Conservation (phyloP, 2,797 vertebrate genomes). For the Anomalospiza imberbis region DNA sequence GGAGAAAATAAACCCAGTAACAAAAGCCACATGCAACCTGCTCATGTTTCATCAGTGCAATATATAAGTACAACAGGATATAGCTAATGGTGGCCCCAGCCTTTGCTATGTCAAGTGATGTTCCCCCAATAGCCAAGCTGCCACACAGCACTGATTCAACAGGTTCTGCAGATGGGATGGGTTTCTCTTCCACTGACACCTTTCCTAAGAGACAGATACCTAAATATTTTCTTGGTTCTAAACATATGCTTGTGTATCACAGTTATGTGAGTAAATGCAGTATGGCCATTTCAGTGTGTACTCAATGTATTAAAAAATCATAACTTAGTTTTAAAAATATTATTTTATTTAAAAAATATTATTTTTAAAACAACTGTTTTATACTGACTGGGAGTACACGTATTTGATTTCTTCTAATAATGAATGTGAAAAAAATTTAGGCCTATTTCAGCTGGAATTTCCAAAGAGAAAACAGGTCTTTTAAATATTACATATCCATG, state of each 20-base stretch:
- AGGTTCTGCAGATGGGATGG: constrained; percentile 67
- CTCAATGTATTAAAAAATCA: background rate
- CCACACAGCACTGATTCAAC: constrained; percentile 70
- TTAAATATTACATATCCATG: background rate
- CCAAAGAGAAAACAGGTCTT: background rate
- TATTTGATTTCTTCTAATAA: background rate
- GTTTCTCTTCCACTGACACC: constrained; percentile 67
- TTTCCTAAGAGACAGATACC: constrained; percentile 66
- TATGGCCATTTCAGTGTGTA: background rate
- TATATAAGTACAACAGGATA: constrained; percentile 76
- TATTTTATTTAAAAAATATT: no score
- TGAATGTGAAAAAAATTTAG: background rate
- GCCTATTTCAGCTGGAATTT: background rate
- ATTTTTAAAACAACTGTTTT: background rate
- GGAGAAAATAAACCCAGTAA: background rate
- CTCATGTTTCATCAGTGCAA: constrained; percentile 71
- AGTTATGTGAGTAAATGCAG: background rate
- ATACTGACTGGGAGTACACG: background rate
- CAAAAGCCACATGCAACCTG: constrained; percentile 69
- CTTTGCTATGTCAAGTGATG: constrained; percentile 83
- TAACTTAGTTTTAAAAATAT: background rate
- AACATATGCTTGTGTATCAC: background rate
- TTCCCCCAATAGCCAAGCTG: constrained; percentile 76
- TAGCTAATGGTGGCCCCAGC: constrained; percentile 67
- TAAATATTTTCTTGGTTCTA: background rate